Evolutionary conservation across 1,140 invertebrate species (phyloP).

Genomic region (Glossosoma conforme): DNA sequence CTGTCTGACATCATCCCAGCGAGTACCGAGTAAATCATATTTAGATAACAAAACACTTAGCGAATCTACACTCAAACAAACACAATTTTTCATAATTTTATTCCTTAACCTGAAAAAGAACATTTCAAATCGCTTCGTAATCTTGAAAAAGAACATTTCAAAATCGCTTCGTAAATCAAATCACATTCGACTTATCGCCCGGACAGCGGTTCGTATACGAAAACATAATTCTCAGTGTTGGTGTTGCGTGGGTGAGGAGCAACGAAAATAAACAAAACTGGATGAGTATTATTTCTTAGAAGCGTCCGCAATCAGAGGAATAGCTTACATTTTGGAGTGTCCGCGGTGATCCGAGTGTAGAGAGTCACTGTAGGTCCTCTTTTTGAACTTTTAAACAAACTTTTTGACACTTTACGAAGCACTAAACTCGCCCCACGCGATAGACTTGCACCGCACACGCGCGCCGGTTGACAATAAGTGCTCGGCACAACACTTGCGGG

Average conservation of each 20-base stretch:
- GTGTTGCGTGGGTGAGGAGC: slow-evolving; percentile 25
- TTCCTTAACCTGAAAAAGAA: too few relatives aligned
- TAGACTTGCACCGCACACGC: slow-evolving; percentile 14
- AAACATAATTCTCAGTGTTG: slow-evolving; percentile 14
- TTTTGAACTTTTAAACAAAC: slow-evolving; percentile 15
- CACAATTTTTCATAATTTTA: too few relatives aligned
- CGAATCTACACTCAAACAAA: too few relatives aligned
- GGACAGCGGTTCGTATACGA: slow-evolving; percentile 1
- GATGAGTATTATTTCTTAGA: slow-evolving; percentile 8
- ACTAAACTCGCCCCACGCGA: slow-evolving; percentile 11
- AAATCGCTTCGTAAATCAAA: too few relatives aligned
- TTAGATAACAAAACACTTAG: too few relatives aligned
- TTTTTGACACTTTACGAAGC: slow-evolving; percentile 18
- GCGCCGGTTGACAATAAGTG: slow-evolving; percentile 21
- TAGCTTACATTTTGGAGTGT: slow-evolving; percentile 15
- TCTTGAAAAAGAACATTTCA: too few relatives aligned
- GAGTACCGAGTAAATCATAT: too few relatives aligned
- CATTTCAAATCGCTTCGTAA: too few relatives aligned
- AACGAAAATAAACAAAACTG: slow-evolving; percentile 32
- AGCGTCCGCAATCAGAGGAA: slow-evolving; percentile 2
- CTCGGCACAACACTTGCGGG: slow-evolving; percentile 3
- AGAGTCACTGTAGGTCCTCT: slow-evolving; percentile 12
- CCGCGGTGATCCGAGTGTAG: slow-evolving; percentile 17
- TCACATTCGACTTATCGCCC: too few relatives aligned
- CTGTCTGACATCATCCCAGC: too few relatives aligned